Base-by-base conservation (phyloP, 2,888 invertebrate species). In the Hymenopus coronatus region DNA sequence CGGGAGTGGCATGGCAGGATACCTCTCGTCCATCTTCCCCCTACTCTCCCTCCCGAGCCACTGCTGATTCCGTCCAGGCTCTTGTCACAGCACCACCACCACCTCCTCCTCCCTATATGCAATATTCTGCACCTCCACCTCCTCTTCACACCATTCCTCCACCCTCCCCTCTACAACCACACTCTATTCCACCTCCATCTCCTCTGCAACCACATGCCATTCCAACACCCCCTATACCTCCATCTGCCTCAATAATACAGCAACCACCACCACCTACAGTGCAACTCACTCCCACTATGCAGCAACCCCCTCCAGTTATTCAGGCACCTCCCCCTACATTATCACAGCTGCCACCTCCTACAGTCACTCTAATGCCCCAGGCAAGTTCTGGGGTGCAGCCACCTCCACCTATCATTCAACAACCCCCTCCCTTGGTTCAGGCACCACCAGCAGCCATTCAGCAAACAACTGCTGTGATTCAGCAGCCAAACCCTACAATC, bases 121-220 rank as follows among this genome's bases (percentile, higher is more conserved):
- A 93, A 14, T 92, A 92, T 84, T 91, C 93, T 84, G 92, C 93
- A 85, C 92, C 93, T 3, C 93, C 93, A 88, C 89, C 92, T 27
- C 91, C 91, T 91, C 92, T 28, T 92, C 93, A 70, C 91, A 93
- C 90, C 91, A 92, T 91, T 91, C 92, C 89, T 91, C 92, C 91
- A 84, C 90, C 92, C 91, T 88, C 90, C 84, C 88, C 89, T 14
- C 91, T 93, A 12, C 92, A 93, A 30, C 91, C 94, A 14, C 93
- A 93, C 90, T 93, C 93, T 91, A 94, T 94, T 91, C 93, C 94
- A 83, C 93, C 93, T 89, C 95, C 95, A 12, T 94, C 95, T 91
- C 94, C 95, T 1, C 93, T 96, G 92, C 96, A 93, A 90, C 92
- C 94, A 9, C 92, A 94, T 90, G 93, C 93, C 89, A 93, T 94